Evolutionary conservation across 2,113 vertebrate genomes (phyloP), one percentile per base, ranked within the genome.

Genomic region (Lophotis ruficrista): DNA sequence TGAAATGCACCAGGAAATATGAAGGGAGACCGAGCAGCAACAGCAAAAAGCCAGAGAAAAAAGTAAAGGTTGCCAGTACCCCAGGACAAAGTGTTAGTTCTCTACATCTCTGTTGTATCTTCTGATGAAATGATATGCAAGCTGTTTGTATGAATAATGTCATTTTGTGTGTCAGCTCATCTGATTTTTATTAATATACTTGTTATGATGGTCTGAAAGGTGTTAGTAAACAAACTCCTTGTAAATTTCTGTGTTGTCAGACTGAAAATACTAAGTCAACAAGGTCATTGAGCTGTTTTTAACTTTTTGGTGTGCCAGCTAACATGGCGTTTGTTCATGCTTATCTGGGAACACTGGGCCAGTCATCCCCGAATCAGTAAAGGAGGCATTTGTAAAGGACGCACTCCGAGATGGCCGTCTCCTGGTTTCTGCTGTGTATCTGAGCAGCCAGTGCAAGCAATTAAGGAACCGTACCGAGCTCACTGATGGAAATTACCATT

Each of bases 181-280:
- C 75, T 90, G 72, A 53, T 69, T 93, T 89, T 91, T 92, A 77
- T 92, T 65, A 76, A 72, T 61, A 37, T 24, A 31, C 23, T 87
- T 73, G 60, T 68, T 95, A 50, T 14, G 21, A 57, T 31, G 33
- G n/a, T 71, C 58, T 91, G 54, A 66, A 96, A 91, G 41, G 45
- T 94, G 65, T 73, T 89, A 96, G 94, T 89, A 92, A 95, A 95
- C 17, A 78, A 82, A 68, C 30, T 53, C 31, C 75, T 70, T 73
- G 5, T 94, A 69, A 72, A 47, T 64, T 60, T 56, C 7, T 48
- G 0, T 66, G 58, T 43, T 92, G 69, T 70, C 76, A 71, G 75
- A 84, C 47, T 94, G 12, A 68, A 91, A 78, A 65, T 68, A 71
- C 10, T 22, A 60, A 76, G 35, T 53, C 3, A 4, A 12, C 45